Percentiles rank a stretch among this genome's conserved stretches.
Evolutionary conservation across 2,888 invertebrate species (phyloP).

Genomic region (Pherbina coryleti): DNA sequence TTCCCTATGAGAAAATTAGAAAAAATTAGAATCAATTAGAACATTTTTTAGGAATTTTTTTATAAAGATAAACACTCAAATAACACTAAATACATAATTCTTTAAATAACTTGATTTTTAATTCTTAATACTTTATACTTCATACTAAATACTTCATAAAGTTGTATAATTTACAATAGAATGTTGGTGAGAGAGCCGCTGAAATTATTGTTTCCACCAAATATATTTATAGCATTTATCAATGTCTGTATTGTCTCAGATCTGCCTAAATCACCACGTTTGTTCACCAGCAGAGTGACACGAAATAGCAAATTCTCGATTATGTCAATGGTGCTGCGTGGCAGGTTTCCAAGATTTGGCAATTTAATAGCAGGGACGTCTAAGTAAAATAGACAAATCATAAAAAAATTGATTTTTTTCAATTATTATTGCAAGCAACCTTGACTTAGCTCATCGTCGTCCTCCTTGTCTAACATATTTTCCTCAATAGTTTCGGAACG

Average conservation of each 20-base stretch:
- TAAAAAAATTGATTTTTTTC: background rate
- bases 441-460: constrained; percentile 62
- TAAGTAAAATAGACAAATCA: constrained; percentile 20
- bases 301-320: constrained; percentile 66
- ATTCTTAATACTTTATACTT: background rate
- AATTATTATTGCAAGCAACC: constrained; percentile 40
- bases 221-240: constrained; percentile 64
- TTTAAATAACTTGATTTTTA: too few species aligned
- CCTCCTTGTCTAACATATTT: constrained; percentile 64
- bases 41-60: too few species aligned
- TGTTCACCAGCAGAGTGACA: constrained; percentile 63
- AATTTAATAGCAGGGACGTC: constrained; percentile 59
- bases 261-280: constrained; percentile 63
- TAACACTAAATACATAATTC: too few species aligned
- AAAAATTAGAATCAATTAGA: too few species aligned
- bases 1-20: constrained; percentile 55
- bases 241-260: constrained; percentile 65
- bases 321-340: constrained; percentile 61
- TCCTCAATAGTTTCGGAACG: constrained; percentile 62
- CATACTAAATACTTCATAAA: background rate
- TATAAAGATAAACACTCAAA: too few species aligned
- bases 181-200: constrained; percentile 65
- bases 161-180: constrained; percentile 58
- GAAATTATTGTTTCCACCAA: constrained; percentile 65
- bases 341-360: constrained; percentile 52